Evolutionary conservation across 2,113 vertebrate genomes (phyloP), one percentile per base, ranked within the genome.

Genomic region (Hippocampus abdominalis): DNA sequence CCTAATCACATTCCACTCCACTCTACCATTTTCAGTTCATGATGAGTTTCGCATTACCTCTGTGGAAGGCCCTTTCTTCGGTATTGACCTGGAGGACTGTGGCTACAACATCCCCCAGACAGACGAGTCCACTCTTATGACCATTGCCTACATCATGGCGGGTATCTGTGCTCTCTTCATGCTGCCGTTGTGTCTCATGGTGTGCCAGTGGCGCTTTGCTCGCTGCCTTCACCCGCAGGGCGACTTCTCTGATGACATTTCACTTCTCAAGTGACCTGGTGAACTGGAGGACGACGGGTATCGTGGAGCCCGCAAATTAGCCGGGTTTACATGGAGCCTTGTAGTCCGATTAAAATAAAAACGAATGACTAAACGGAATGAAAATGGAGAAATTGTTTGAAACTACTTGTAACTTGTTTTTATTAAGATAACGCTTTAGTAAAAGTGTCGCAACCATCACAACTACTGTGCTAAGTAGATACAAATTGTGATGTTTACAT

Each of bases 41-140:
- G 96, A 98, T 0, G 94, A 96, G 85, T 97, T 96, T 63, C 94
- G 96, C 61, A 95, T 89, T 0, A 95, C 96, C 0, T 93, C 95
- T 0, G 96, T 98, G 81, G 94, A 97, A 48, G 96, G 96, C 0
- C 95, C 95, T 0, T 96, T 95, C 83, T 91, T 91, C 21, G 94
- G 94, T 1, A 51, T 90, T 5, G 91, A 98, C 91, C 93, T 96
- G 89, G 95, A 97, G 78, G 97, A 99, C 92, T 99, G 97, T 0
- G 97, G 96, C 83, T 99, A 99, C 93, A 98, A 98, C 90, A 94
- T 97, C 81, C 96, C 97, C 0, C 97, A 98, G 92, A 96, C 96
- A 0, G 96, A 99, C 2, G 97, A 99, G 85, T 98, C 96, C n/a
- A 98, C 96, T 0, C 93, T 99, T 29, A 98, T 98, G 96, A 98